phyloP scores from a whole-genome alignment of 2,113 vertebrate species.

The Brachirus orientalis region DNA sequence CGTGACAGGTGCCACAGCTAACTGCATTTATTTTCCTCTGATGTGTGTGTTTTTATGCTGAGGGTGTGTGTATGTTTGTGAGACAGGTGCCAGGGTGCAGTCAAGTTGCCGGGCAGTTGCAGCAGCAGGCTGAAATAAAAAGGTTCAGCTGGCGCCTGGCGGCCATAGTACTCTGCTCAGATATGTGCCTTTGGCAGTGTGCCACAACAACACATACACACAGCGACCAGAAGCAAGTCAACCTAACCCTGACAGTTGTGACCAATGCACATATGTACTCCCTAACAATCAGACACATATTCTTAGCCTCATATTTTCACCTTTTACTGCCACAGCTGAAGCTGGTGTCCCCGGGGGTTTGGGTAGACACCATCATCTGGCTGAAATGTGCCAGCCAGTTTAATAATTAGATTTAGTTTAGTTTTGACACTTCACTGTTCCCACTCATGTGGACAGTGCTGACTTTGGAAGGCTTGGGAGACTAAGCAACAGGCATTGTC shows the following conservation, averaged over 20 bases:
- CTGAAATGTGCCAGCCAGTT: conserved; percentile 71
- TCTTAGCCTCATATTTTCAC: conserved; percentile 6
- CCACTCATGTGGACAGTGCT: conserved; percentile 48
- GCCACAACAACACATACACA: conserved; percentile 57
- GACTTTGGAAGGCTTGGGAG: conserved; percentile 65
- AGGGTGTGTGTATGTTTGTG: conserved; percentile 36
- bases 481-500: conserved; percentile 30
- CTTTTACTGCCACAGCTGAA: conserved; percentile 44
- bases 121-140: conserved; percentile 63
- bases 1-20: conserved; percentile 73
- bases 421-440: conserved; percentile 60
- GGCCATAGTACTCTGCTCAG: conserved; percentile 59
- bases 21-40: conserved; percentile 22
- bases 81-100: conserved; percentile 78
- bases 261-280: conserved; percentile 24
- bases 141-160: conserved; percentile 77
- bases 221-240: conserved; percentile 12
- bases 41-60: conserved; percentile 35
- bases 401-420: conserved; percentile 77
- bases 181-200: conserved; percentile 75
- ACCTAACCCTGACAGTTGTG: conserved; percentile 12
- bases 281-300: conserved; percentile 14
- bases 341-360: conserved; percentile 48
- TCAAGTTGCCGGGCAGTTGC: conserved; percentile 70
- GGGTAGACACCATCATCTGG: conserved; percentile 66